Evolutionary conservation across 2,797 vertebrate genomes (phyloP), one percentile per base, ranked within the genome.

Genomic region (Sternotherus odoratus): DNA sequence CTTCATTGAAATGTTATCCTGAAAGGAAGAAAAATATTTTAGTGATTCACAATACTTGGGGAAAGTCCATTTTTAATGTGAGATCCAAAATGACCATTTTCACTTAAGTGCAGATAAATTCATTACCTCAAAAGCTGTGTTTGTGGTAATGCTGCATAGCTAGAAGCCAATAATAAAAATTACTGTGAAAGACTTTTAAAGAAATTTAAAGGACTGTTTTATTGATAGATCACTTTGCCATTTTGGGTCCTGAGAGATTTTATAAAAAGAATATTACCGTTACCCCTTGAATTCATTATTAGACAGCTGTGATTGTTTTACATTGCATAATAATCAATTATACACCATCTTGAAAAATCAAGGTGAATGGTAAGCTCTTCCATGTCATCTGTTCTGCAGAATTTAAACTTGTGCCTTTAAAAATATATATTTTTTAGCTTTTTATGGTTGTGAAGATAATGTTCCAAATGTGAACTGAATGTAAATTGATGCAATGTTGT

Each of bases 21-120:
- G 79, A 83, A 92, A 86, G 60, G 84, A 90, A 87, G 11, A 5
- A 93, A 86, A 12, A 7, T 63, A 77, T 24, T 77, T 77, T n/a
- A 17, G 21, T 9, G 43, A 53, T 66, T 87, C 86, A 85, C 49
- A 51, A 49, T 60, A 60, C 57, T 33, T 60, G 26, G 86, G 86
- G 94, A 89, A 87, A 79, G 95, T 97, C 79, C 94, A 82, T 77
- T 95, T 90, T 88, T 66, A 43, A 48, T 82, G n/a, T 75, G 21
- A 28, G 33, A 19, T 51, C 48, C 7, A 75, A 75, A 75, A 75
- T 75, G 23, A 75, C 72, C 72, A 36, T 69, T 48, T 74, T 30
- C 43, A 48, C 8, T 28, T 48, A 46, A 26, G 13, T 75, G 43
- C 13, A 75, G 15, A 75, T 75, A 48, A 48, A 75, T 75, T 26